These are phyloP conservation scores for Habropoda laboriosa DNA, from an alignment of 1,140 invertebrate genomes.

Conservation along the genomic window DNA sequence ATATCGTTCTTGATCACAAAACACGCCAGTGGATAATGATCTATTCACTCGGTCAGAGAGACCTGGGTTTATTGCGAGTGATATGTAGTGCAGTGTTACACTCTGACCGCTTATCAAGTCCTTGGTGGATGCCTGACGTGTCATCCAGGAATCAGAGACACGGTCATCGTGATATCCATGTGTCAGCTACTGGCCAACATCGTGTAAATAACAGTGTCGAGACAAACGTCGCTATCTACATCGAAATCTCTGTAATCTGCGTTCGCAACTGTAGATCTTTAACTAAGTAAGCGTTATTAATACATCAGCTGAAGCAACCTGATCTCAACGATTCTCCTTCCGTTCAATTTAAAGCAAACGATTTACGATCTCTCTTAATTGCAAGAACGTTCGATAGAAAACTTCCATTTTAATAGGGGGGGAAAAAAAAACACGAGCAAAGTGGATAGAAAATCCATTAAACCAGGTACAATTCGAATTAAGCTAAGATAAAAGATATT, in stretches of 20 bases:
- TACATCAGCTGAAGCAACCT: neutral
- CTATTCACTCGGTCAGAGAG: neutral
- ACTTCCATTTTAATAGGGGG: too few relatives aligned
- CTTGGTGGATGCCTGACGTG: neutral
- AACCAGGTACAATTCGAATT: too few relatives aligned
- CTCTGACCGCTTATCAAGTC: slow-evolving; percentile 23
- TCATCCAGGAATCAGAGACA: slow-evolving; percentile 34
- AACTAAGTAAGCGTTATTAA: neutral
- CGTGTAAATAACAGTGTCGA: slow-evolving; percentile 38
- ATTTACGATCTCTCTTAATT: too few relatives aligned
- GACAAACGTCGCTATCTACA: neutral
- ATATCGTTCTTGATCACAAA: neutral
- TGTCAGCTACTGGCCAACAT: slow-evolving; percentile 26
- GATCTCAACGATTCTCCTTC: too few relatives aligned
- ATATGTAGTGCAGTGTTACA: neutral
- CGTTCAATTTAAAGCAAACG: too few relatives aligned
- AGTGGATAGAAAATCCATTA: too few relatives aligned
- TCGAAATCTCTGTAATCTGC: slow-evolving; percentile 15
- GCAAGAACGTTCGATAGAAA: too few relatives aligned
- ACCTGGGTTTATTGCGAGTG: neutral
- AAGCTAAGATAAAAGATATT: too few relatives aligned
- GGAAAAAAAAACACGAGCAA: too few relatives aligned
- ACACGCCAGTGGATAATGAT: neutral
- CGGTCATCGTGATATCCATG: slow-evolving; percentile 39
- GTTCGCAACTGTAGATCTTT: too few relatives aligned